Base-by-base conservation (phyloP, 2,888 invertebrate genomes). In the Nasonovia ribisnigri region DNA sequence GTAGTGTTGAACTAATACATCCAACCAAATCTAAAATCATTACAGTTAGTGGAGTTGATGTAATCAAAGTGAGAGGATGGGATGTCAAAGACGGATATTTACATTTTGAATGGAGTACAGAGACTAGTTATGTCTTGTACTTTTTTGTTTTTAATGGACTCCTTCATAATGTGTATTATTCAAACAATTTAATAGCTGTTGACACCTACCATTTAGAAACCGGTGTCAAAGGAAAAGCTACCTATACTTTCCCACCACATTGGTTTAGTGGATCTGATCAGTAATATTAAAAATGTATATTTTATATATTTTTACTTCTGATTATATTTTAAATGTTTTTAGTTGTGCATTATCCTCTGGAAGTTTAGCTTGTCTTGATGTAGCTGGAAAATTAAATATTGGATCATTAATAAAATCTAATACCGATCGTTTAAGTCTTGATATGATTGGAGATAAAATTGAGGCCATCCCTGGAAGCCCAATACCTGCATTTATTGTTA, bases 1-100 rank as follows among this genome's bases (percentile, higher is more conserved):
- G 97, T 94, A 96, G 97, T 95, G 97, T 98, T 94, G 97, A 97
- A 95, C 96, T 97, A 94, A 95, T 97, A 92, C 96, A 97, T 95
- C 96, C 96, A 93, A 96, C 96, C 95, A 97, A 97, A 94, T 96
- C 96, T 94, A 97, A 98, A 95, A 96, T 98, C 92, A 96, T 98
- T 77, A 97, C 98, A 0, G 97, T 98, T 3, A 97, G 97, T 16
- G 98, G 98, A n/a, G 96, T 96, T 95, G 97, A 97, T 94, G 97
- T 97, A 0, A 97, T 97, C 95, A 96, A 97, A 91, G 97, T 98
- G 29, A 96, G 98, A 94, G 97, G 97, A 60, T 98, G 98, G 98
- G 98, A 98, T 95, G 96, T 97, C 13, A 96, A 97, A 67, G 97
- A 97, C 95, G 98, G 98, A 95, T 96, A 97, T 84, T 96, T 98